phyloP scores from a whole-genome alignment of 2,888 invertebrate genomes.

The Tetanocera ferruginea region DNA sequence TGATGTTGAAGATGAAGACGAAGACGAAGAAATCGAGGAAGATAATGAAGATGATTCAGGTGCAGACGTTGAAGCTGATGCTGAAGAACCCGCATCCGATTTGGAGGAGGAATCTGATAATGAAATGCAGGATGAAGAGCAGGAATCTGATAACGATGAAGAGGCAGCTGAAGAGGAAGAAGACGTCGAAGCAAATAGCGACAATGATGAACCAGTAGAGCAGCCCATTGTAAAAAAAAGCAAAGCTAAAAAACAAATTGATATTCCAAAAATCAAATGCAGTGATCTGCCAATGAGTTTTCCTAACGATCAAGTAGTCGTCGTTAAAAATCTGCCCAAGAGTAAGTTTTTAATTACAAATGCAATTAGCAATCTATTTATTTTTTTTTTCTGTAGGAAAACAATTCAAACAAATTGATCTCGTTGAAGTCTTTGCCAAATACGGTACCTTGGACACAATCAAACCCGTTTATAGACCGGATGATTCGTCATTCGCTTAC shows the following conservation, averaged over 20 bases:
- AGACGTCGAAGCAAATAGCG: constrained; percentile 19
- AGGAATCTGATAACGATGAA: constrained; percentile 46
- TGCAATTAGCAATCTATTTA: background rate
- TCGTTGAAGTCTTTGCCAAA: constrained; percentile 56
- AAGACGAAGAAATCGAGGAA: constrained; percentile 49
- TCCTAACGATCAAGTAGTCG: constrained; percentile 49
- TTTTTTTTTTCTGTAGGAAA: constrained; percentile 45
- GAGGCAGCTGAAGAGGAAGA: constrained; percentile 23
- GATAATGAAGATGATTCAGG: constrained; percentile 49
- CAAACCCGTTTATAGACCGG: constrained; percentile 38
- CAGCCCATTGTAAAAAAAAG: constrained; percentile 48
- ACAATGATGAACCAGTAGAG: constrained; percentile 54
- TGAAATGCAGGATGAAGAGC: constrained; percentile 18
- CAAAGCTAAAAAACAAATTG: constrained; percentile 38
- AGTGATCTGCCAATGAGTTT: constrained; percentile 47
- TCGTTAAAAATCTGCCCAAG: constrained; percentile 51
- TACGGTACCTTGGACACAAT: constrained; percentile 55
- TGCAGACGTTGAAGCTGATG: constrained; percentile 46
- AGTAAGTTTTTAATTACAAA: constrained; percentile 49
- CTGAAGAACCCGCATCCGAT: constrained; percentile 11
- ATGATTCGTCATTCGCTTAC: constrained; percentile 26
- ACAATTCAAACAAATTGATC: constrained; percentile 49
- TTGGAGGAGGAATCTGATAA: constrained; percentile 43
- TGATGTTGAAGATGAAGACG: constrained; percentile 48
- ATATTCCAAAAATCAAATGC: constrained; percentile 51